Evolutionary conservation across 2,797 vertebrate genomes (phyloP), one percentile per base, ranked within the genome.

Genomic region (Florisuga fusca): DNA sequence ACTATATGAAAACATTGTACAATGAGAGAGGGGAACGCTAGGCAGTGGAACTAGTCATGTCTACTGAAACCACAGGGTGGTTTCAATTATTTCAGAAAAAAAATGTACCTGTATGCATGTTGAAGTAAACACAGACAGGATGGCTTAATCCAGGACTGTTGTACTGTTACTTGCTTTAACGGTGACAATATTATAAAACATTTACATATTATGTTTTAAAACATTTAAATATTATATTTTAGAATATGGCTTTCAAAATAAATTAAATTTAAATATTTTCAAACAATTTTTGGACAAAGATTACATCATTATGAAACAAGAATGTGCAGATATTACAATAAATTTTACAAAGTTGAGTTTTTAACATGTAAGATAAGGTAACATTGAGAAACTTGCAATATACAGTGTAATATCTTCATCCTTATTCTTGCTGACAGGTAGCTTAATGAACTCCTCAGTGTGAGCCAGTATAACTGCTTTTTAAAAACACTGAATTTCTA

Each of bases 361-460:
- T 90, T 71, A 64, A 89, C 9, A 17, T 81, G 36, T 34, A 85
- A 84, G 71, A 87, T 88, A 89, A 85, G 58, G 50, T 45, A 96
- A 53, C 67, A 88, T 78, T 88, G 95, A 71, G 26, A 67, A 95
- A 94, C 76, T 72, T 69, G 43, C 57, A 87, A 84, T 54, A 66
- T 25, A 75, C 36, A 59, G 34, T 87, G 33, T 36, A 86, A 78
- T 8, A 86, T 27, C 46, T 91, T 96, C 92, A 91, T 78, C 89
- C 62, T 88, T 57, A 22, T 66, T 83, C 62, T 94, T 77, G 63
- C 78, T 75, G 84, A 64, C 57, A 63, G 63, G 1, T 50, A 51
- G 41, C 33, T 76, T 71, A 87, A 87, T 12, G 9, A 87, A 26
- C 15, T 29, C 20, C 20, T 71, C 64, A 25, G 5, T 17, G 8